Conservation (phyloP, 2,113 vertebrate genomes). For the Proteles cristata region DNA sequence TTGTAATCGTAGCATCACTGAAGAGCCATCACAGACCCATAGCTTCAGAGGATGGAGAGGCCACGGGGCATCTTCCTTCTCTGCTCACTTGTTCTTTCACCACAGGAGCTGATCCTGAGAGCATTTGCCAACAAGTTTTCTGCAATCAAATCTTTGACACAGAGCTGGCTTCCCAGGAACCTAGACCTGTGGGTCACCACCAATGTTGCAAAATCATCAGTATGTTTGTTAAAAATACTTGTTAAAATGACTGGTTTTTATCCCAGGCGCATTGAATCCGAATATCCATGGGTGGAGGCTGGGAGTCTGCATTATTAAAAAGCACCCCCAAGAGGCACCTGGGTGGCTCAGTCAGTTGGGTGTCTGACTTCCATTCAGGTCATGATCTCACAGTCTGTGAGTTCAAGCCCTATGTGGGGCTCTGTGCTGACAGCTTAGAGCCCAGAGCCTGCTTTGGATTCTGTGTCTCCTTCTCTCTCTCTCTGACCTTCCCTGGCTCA, state of each 20-base stretch:
- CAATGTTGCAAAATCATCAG: not conserved
- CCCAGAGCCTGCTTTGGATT: too few species aligned
- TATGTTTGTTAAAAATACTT: not conserved
- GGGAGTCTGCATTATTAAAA: conserved; percentile 27
- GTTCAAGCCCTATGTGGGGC: too few species aligned
- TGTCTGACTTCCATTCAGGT: too few species aligned
- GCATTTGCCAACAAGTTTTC: not conserved
- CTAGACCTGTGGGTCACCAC: not conserved
- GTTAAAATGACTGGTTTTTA: not conserved
- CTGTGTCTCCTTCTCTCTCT: too few species aligned
- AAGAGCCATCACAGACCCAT: not conserved
- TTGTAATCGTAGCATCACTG: not conserved
- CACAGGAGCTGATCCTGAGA: not conserved
- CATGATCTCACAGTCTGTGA: too few species aligned
- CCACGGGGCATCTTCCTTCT: not conserved
- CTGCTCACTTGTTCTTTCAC: not conserved
- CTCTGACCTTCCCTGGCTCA: too few species aligned
- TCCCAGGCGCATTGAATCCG: not conserved
- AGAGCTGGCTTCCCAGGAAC: not conserved
- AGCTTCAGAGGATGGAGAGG: too few species aligned
- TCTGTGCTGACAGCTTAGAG: too few species aligned
- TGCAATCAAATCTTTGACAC: not conserved
- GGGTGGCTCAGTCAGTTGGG: too few species aligned
- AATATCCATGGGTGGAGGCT: not conserved
- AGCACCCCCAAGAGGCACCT: not conserved